Base-by-base conservation (phyloP, 2,113 vertebrate species). In the Australoheros scitulus region DNA sequence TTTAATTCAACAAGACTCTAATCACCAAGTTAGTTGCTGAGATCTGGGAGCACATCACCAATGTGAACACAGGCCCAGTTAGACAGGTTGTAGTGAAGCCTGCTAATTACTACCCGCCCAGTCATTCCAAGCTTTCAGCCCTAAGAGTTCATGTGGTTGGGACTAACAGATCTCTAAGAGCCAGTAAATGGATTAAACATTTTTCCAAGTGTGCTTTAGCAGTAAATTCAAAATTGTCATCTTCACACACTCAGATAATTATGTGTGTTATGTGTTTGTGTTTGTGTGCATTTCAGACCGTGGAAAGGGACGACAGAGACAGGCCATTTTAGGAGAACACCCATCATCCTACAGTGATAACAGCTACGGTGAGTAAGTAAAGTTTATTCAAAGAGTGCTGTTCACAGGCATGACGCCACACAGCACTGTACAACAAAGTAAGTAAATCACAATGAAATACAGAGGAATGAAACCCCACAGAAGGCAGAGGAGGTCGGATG, bases 241-340 rank as follows among this genome's bases (percentile, higher is more conserved):
- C 6, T 75, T 14, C 10, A 10, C 2, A 32, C 38, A 76, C n/a
- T 63, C 17, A 36, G 0, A 59, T 24, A 6, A 52, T 80, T 32
- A 26, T 92, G 76, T 88, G 56, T 72, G 61, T 97, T 93, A 32
- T 70, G 43, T 88, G 24, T 80, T 36, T 77, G 7, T 70, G 41
- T 87, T 24, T 91, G 72, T 85, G 5, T 89, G 61, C 96, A 59
- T 97, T 93, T 94, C 94, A 99, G 98, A 99, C 85, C 97, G 96
- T 93, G 97, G 97, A 83, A 98, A 98, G 94, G 97, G 97, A 79
- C 95, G 97, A 81, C 97, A 98, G 95, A 95, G 97, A 83, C 98
- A 98, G 94, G 98, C 98, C 93, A 99, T 99, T 93, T 91, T 99
- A 91, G 98, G 98, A 94, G 98, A 99, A 86, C 98, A 99, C 86